Conservation (phyloP, 1,140 invertebrate species). For the Cheumatopsyche charites region DNA sequence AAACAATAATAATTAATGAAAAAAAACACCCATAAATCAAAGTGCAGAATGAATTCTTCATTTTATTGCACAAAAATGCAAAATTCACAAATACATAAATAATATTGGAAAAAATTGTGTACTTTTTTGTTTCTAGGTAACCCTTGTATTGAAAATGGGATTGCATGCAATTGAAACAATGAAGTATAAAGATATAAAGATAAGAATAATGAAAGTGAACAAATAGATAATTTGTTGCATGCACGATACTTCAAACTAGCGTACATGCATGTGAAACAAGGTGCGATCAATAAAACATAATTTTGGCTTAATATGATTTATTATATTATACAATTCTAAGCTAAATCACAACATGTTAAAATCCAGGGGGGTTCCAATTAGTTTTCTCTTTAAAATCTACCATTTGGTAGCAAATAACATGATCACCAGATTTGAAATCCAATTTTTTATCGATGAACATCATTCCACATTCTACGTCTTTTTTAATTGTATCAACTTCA, state of each 20-base stretch:
- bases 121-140: slow-evolving; percentile 10
- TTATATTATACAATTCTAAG: not conserved
- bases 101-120: not conserved
- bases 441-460: slow-evolving; percentile 71
- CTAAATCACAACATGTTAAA: slow-evolving; percentile 58
- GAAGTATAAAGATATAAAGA: slow-evolving; percentile 6
- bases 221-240: too few relatives aligned
- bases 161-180: slow-evolving; percentile 7
- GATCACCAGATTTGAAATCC: slow-evolving; percentile 76
- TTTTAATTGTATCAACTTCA: slow-evolving; percentile 85
- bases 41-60: not conserved
- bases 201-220: not conserved
- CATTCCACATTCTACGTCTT: slow-evolving; percentile 87
- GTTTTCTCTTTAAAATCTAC: slow-evolving; percentile 68
- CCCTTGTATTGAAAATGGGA: not conserved
- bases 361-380: slow-evolving; percentile 87
- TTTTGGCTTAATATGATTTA: too few relatives aligned
- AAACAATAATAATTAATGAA: not conserved
- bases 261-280: too few relatives aligned
- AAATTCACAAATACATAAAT: not conserved
- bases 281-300: too few relatives aligned
- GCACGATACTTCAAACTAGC: too few relatives aligned
- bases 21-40: not conserved
- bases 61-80: not conserved
- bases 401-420: slow-evolving; percentile 76